Conservation (phyloP, 2,113 vertebrate genomes). For the Edolisoma coerulescens region DNA sequence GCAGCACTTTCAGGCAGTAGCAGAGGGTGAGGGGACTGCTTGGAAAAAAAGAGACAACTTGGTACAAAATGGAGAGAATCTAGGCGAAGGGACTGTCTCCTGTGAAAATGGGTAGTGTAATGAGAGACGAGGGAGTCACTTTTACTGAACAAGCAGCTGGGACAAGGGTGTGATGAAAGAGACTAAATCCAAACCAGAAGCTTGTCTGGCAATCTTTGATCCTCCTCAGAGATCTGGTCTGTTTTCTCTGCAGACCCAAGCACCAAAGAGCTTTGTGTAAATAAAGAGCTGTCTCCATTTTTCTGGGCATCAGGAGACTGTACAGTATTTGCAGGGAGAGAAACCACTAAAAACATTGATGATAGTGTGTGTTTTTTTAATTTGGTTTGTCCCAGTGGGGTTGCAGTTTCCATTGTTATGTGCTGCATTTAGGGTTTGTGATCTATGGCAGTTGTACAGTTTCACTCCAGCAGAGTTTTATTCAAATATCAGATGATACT, state of each 20-base stretch:
- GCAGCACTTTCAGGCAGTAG: not conserved
- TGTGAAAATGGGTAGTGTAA: not conserved
- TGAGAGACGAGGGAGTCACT: not conserved
- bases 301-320: not conserved
- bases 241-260: not conserved
- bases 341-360: not conserved
- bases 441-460: not conserved
- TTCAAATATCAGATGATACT: not conserved
- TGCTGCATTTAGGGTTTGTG: not conserved
- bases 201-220: not conserved
- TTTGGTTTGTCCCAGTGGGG: not conserved
- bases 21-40: not conserved
- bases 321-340: not conserved
- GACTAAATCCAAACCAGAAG: conserved; percentile 2
- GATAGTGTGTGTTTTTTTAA: not conserved
- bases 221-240: not conserved
- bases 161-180: conserved; percentile 1
- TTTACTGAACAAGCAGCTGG: not conserved
- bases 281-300: not conserved
- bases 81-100: not conserved
- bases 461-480: conserved; percentile 13
- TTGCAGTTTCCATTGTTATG: not conserved
- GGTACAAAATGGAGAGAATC: not conserved
- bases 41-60: not conserved
- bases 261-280: not conserved